phyloP scores from a whole-genome alignment of 2,113 vertebrate genomes.

The Aegotheles bennettii region DNA sequence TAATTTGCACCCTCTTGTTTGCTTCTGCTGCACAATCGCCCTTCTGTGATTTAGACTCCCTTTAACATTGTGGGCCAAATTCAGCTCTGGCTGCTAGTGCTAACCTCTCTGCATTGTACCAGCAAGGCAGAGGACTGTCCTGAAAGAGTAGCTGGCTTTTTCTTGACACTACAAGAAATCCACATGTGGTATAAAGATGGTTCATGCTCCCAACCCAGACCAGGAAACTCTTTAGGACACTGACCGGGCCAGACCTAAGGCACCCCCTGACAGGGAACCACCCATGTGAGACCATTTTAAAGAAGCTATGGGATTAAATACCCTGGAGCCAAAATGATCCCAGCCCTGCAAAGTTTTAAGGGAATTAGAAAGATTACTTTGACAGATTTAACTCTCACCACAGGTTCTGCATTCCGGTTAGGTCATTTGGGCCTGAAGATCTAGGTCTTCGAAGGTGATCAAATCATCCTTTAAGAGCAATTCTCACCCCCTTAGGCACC shows the following conservation, averaged over 20 bases:
- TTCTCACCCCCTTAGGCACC: background rate
- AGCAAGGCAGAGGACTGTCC: background rate
- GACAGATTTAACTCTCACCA: background rate
- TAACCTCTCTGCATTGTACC: background rate
- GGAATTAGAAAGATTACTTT: background rate
- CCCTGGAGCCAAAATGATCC: background rate
- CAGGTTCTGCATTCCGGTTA: background rate
- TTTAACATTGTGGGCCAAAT: background rate
- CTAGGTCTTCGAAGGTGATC: background rate
- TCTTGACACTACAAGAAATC: background rate
- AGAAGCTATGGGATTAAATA: background rate
- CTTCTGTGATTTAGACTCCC: background rate
- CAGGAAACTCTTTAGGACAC: background rate
- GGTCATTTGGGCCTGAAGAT: background rate
- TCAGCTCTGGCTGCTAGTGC: background rate
- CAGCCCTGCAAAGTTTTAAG: background rate
- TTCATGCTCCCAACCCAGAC: background rate
- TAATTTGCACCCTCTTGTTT: background rate
- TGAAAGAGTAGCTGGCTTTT: background rate
- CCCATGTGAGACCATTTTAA: background rate
- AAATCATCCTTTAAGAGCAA: background rate
- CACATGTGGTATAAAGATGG: background rate
- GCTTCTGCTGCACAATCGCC: background rate
- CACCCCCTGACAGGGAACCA: background rate
- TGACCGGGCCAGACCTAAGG: background rate